These are phyloP conservation scores for Drosophila niveifrons DNA, from an alignment of 2,888 invertebrate species.

Conservation along the genomic window DNA sequence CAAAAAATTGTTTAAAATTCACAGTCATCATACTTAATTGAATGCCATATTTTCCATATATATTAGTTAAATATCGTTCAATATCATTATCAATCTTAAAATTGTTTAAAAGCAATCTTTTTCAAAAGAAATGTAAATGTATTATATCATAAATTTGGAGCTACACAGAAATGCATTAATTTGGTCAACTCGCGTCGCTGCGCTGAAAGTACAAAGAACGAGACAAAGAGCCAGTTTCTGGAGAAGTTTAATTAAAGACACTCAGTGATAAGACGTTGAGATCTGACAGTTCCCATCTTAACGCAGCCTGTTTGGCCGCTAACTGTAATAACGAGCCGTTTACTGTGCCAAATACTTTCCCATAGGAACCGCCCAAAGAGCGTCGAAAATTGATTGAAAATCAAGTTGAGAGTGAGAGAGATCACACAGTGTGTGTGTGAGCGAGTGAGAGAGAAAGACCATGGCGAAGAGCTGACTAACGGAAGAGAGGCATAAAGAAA, in stretches of 20 bases:
- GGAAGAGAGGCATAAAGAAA: slow-evolving; percentile 64
- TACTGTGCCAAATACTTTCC: slow-evolving; percentile 79
- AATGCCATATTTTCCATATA: too few species aligned
- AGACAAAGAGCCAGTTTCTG: neutral
- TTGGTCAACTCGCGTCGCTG: neutral
- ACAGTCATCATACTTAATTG: too few species aligned
- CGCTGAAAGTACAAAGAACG: neutral
- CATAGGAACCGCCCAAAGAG: slow-evolving; percentile 66
- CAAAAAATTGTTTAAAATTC: too few species aligned
- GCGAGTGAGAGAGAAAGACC: slow-evolving; percentile 5
- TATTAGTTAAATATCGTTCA: neutral
- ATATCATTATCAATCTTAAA: too few species aligned
- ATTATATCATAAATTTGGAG: neutral
- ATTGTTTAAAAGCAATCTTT: neutral
- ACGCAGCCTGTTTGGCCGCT: slow-evolving; percentile 47
- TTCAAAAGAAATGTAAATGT: neutral
- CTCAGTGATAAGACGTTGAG: neutral
- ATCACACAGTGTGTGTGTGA: neutral
- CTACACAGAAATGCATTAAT: neutral
- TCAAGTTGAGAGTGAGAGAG: slow-evolving; percentile 45
- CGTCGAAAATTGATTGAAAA: slow-evolving; percentile 66
- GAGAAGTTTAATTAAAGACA: neutral
- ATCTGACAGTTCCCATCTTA: neutral
- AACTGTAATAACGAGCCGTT: slow-evolving; percentile 77
- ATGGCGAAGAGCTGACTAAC: slow-evolving; percentile 6